Conservation (phyloP, 35 echinoderm and acorn worm species). For the Diadema setosum region DNA sequence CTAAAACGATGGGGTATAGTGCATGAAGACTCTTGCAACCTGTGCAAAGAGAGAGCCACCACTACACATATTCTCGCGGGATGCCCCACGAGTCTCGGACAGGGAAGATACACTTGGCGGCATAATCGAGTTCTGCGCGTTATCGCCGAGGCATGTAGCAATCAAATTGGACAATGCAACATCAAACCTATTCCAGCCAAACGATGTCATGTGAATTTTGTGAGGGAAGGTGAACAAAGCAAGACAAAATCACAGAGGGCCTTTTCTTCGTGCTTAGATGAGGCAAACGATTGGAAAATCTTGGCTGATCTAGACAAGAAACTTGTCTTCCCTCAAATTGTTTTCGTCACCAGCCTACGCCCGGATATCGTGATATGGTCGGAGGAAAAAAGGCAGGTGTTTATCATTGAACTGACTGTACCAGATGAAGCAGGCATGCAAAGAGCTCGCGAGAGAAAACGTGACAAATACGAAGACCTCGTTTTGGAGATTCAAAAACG, state of each 20-base stretch:
- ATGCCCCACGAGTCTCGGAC: background rate
- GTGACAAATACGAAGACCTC: background rate
- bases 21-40: background rate
- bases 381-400: background rate
- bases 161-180: background rate
- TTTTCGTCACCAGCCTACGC: too few species aligned
- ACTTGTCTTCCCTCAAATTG: background rate
- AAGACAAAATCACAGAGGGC: background rate
- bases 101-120: background rate
- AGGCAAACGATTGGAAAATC: background rate
- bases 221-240: background rate
- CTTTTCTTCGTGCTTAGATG: background rate
- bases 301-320: background rate
- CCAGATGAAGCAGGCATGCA: background rate
- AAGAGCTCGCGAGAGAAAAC: background rate
- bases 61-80: background rate
- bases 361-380: background rate
- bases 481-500: background rate
- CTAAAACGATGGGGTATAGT: background rate
- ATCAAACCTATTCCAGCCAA: background rate
- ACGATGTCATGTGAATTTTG: background rate
- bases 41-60: background rate
- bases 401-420: background rate
- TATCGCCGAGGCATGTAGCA: background rate
- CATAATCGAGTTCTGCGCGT: background rate